Evolutionary conservation across 92 coral and sea anemone genomes (phyloP).

Genomic region (Palythoa heliodiscus): DNA sequence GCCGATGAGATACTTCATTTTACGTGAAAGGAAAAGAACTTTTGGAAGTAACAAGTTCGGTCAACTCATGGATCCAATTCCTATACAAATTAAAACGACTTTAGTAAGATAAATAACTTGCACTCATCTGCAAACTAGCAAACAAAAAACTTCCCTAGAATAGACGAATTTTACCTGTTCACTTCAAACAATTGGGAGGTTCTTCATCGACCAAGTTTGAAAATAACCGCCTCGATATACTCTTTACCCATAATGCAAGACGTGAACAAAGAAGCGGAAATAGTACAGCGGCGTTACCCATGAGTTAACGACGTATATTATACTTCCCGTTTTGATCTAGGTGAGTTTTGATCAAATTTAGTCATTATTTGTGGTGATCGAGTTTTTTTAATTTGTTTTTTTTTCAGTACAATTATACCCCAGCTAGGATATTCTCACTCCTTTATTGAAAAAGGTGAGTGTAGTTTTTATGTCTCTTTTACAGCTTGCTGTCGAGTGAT

Average conservation of each 20-base stretch:
- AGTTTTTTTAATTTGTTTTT: neutral
- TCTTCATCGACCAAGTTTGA: neutral
- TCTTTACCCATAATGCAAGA: slow-evolving; percentile 23
- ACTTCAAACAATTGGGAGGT: neutral
- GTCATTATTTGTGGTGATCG: neutral
- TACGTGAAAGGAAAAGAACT: too few species aligned
- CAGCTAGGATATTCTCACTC: neutral
- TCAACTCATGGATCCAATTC: too few species aligned
- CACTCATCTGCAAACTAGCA: too few species aligned
- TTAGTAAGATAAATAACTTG: too few species aligned
- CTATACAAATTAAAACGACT: too few species aligned
- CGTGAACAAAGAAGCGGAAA: slow-evolving; percentile 14
- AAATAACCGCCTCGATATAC: slow-evolving; percentile 22
- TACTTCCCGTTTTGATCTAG: slow-evolving; percentile 11
- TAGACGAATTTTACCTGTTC: neutral
- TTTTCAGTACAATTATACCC: neutral
- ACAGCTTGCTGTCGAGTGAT: too few species aligned
- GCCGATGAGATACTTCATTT: too few species aligned
- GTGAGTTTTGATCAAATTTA: neutral
- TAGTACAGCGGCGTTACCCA: slow-evolving; percentile 30
- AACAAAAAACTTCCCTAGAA: neutral
- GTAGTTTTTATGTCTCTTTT: neutral
- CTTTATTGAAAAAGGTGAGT: neutral
- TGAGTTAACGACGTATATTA: neutral
- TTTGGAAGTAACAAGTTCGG: too few species aligned